Conservation (phyloP, 2,113 vertebrate genomes). For the Haemorhous mexicanus region DNA sequence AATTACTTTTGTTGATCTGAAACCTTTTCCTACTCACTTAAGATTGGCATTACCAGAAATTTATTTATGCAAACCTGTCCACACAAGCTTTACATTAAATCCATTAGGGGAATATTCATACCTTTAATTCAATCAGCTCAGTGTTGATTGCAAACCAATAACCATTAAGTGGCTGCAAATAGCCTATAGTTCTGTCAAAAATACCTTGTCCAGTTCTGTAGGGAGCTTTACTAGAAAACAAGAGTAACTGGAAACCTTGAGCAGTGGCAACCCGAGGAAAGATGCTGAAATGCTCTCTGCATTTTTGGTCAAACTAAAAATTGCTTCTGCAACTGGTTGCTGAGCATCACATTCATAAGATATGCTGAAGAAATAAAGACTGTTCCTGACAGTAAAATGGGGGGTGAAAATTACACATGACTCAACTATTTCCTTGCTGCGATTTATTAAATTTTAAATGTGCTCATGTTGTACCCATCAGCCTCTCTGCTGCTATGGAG, state of each 20-base stretch:
- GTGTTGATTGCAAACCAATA: slow-evolving; percentile 1
- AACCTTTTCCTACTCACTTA: background rate
- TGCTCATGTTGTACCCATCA: slow-evolving; percentile 42
- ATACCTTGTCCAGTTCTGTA: background rate
- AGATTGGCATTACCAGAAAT: background rate
- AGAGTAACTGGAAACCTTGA: background rate
- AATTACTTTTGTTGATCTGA: background rate
- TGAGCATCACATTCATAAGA: background rate
- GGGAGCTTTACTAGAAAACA: background rate
- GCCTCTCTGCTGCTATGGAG: slow-evolving; percentile 19
- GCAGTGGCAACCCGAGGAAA: background rate
- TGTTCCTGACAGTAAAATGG: background rate
- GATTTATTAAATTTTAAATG: slow-evolving; percentile 55
- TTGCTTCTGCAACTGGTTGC: background rate
- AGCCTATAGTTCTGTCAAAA: background rate
- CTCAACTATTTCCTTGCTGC: slow-evolving; percentile 53
- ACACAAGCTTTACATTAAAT: slow-evolving; percentile 25
- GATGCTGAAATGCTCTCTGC: background rate
- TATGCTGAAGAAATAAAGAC: slow-evolving; percentile 1
- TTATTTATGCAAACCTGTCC: background rate
- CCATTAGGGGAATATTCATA: background rate
- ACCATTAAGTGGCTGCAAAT: slow-evolving; percentile 44
- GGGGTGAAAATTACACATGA: background rate
- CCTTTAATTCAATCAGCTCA: background rate
- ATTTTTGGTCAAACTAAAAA: background rate